Evolutionary conservation across 1,140 invertebrate species (phyloP), one percentile per base, ranked within the genome.

Genomic region (Ridgeia piscesae): DNA sequence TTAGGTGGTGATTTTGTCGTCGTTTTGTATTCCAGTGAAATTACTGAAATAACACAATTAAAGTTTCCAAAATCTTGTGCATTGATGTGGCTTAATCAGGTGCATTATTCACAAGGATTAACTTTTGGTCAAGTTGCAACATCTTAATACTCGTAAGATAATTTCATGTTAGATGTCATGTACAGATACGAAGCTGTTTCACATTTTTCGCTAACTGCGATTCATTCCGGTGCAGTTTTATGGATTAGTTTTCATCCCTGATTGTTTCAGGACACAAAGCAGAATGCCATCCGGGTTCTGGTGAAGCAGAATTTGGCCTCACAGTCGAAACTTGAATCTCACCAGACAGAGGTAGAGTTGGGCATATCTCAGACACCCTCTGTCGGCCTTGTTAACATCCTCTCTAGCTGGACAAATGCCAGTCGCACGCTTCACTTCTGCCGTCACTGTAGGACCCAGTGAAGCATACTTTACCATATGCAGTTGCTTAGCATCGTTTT

Each of bases 231-330:
- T 77, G 58, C 58, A 77, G 17, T 11, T 50, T 50, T 50, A 8
- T 21, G 48, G 48, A 50, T 50, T 50, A 50, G 8, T 50, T 77
- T 4, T 4, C 17, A 77, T 77, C 58, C 35, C n/a, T 77, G 27
- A 31, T 77, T 14, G 35, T 92, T 58, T 33, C 91, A 92, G 35
- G 34, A 77, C 33, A 31, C 42, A 33, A 35, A 33, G 33, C 91
- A 92, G 42, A 58, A 33, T n/a, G 35, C 14, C 0, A 77, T 34
- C 0, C 35, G 91, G 9, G 77, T 88, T 33, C 17, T 35, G 91
- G 91, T 92, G 11, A 34, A 92, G 33, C 27, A 88, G 42, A 92
- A 34, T 35, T n/a, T 92, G 6, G 88, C 92, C 11, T 31, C 92
- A 11, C 35, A 42, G 17, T 48, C 90, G 92, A 42, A 88, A 27